Conservation (phyloP, 2,888 invertebrate species). For the Sisyra nigra region DNA sequence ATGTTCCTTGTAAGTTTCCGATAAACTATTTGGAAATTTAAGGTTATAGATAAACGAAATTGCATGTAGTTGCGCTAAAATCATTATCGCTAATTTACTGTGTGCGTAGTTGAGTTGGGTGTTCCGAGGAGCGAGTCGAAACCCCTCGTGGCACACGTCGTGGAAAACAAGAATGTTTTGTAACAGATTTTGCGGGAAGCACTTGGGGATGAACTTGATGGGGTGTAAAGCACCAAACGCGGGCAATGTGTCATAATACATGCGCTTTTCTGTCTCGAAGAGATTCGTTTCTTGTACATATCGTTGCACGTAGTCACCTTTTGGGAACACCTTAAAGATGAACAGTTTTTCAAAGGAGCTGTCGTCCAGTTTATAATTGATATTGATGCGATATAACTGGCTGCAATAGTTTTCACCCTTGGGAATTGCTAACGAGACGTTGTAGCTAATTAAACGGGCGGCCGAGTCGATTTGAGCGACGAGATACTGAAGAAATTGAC, state of each 20-base stretch:
- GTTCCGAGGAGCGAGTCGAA: constrained; percentile 23
- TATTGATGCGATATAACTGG: not conserved
- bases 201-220: not conserved
- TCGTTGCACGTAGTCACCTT: constrained; percentile 3
- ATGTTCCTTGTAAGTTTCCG: constrained; percentile 1
- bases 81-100: constrained; percentile 19
- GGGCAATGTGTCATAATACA: constrained; percentile 2
- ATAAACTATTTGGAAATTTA: not conserved
- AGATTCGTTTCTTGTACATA: constrained; percentile 3
- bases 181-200: not conserved
- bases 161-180: constrained; percentile 18
- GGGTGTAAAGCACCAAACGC: not conserved
- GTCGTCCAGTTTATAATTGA: not conserved
- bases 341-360: not conserved
- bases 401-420: constrained; percentile 6
- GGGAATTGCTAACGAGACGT: not conserved
- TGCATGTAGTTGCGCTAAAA: constrained; percentile 23
- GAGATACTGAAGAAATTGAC: too few species aligned
- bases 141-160: constrained; percentile 22
- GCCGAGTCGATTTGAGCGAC: too few species aligned
- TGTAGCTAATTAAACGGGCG: too few species aligned
- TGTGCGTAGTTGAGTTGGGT: constrained; percentile 22
- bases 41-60: constrained; percentile 14
- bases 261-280: constrained; percentile 1
- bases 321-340: constrained; percentile 3